These are phyloP conservation scores for Falco rusticolus DNA, from an alignment of 2,797 vertebrate species.

Conservation along the genomic window DNA sequence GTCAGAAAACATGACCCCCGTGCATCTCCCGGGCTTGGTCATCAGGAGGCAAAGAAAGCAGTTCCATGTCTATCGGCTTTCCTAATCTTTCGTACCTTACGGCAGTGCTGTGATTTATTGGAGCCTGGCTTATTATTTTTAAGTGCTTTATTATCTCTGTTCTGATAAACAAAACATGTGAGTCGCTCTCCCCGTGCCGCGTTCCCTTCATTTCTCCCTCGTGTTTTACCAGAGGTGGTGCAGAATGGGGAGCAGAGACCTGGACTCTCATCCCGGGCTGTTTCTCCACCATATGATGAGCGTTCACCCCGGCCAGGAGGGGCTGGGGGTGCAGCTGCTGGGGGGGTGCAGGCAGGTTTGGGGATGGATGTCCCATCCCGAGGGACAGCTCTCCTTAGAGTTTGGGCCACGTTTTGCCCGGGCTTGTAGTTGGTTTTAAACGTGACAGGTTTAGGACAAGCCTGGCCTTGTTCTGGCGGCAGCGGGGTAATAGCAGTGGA, in stretches of 20 bases:
- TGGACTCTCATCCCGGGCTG: neutral
- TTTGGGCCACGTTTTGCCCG: accelerated
- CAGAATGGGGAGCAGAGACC: neutral
- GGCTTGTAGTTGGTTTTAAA: neutral
- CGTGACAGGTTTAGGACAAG: neutral
- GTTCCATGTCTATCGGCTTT: neutral
- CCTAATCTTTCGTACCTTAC: neutral
- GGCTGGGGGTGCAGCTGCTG: neutral
- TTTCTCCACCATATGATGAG: neutral
- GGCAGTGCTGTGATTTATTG: neutral
- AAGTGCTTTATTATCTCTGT: neutral
- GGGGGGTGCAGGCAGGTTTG: neutral
- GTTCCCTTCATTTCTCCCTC: neutral
- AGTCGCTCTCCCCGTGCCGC: neutral
- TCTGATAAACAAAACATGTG: neutral
- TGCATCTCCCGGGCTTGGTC: neutral
- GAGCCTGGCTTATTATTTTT: neutral
- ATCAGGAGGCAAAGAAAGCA: neutral
- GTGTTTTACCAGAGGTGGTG: neutral
- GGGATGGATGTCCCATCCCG: neutral
- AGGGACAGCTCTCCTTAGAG: neutral
- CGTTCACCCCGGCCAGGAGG: accelerated
- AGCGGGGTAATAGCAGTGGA: neutral
- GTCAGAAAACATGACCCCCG: neutral
- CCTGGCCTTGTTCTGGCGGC: neutral